Conservation (phyloP, 2,888 invertebrate species). For the Malthinus flaveolus region DNA sequence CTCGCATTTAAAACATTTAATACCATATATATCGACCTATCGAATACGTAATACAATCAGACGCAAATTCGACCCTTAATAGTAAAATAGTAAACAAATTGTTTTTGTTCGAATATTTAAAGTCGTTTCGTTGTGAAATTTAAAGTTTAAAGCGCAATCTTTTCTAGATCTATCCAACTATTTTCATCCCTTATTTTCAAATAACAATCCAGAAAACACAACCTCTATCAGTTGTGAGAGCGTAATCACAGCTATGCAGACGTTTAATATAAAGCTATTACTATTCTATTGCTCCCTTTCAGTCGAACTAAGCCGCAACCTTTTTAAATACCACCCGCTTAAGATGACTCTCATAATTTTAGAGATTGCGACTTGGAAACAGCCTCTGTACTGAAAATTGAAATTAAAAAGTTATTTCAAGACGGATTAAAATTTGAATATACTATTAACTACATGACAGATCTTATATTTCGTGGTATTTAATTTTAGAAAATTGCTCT, state of each 20-base stretch:
- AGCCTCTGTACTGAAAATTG: slow-evolving; percentile 38
- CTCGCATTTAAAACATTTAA: not conserved
- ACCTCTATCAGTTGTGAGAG: slow-evolving; percentile 27
- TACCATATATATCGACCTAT: no score
- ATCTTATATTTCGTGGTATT: slow-evolving; percentile 18
- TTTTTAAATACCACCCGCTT: slow-evolving; percentile 47
- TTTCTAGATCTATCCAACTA: slow-evolving; percentile 24
- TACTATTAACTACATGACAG: slow-evolving; percentile 28
- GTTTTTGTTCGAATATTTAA: slow-evolving; percentile 6
- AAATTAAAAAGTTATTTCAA: slow-evolving; percentile 47
- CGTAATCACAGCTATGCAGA: slow-evolving; percentile 51
- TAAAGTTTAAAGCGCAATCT: slow-evolving; percentile 25
- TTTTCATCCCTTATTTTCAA: slow-evolving; percentile 22
- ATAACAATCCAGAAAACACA: slow-evolving; percentile 22
- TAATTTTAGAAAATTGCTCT: slow-evolving; percentile 14
- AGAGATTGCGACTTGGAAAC: slow-evolving; percentile 44
- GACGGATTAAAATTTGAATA: slow-evolving; percentile 36
- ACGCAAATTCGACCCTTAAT: not conserved
- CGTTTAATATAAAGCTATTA: slow-evolving; percentile 53
- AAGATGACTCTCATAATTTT: slow-evolving; percentile 47
- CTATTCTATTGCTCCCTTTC: slow-evolving; percentile 52
- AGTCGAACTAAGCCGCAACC: slow-evolving; percentile 47
- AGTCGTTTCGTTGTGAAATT: slow-evolving; percentile 22
- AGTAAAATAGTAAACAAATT: not conserved
- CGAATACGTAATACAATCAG: not conserved